Conservation (phyloP, 2,888 invertebrate species). For the Drosophila eohydei region DNA sequence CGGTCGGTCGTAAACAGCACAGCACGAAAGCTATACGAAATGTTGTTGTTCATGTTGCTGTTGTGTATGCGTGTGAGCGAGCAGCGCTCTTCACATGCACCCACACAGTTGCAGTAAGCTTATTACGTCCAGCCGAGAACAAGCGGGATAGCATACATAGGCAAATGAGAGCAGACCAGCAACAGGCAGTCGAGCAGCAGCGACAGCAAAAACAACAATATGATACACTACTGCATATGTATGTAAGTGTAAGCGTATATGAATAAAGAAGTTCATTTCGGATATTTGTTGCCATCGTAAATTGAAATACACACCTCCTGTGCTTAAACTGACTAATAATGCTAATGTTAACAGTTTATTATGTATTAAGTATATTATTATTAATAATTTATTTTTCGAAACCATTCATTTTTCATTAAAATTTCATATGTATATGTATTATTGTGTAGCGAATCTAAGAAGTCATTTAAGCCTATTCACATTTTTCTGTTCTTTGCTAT, state of each 20-base stretch:
- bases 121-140: slow-evolving; percentile 56
- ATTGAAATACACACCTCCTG: slow-evolving; percentile 36
- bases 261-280: slow-evolving; percentile 39
- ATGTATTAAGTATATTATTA: background rate
- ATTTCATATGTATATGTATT: background rate
- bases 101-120: slow-evolving; percentile 64
- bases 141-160: slow-evolving; percentile 47
- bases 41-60: slow-evolving; percentile 4
- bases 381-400: background rate
- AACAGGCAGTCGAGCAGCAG: slow-evolving; percentile 52
- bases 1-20: slow-evolving; percentile 51
- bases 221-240: slow-evolving; percentile 18
- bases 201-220: slow-evolving; percentile 23
- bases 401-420: background rate
- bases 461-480: slow-evolving; percentile 11
- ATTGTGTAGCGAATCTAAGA: slow-evolving; percentile 28
- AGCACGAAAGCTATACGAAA: slow-evolving; percentile 57
- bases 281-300: slow-evolving; percentile 53
- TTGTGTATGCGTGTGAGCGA: slow-evolving; percentile 14
- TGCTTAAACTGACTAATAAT: background rate
- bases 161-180: slow-evolving; percentile 58
- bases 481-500: slow-evolving; percentile 28
- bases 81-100: slow-evolving; percentile 47
- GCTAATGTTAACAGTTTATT: background rate
- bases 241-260: background rate